Percentiles rank a stretch among this genome's conserved stretches.
Evolutionary conservation across 2,113 vertebrate genomes (phyloP).

Genomic region (Meriones unguiculatus): DNA sequence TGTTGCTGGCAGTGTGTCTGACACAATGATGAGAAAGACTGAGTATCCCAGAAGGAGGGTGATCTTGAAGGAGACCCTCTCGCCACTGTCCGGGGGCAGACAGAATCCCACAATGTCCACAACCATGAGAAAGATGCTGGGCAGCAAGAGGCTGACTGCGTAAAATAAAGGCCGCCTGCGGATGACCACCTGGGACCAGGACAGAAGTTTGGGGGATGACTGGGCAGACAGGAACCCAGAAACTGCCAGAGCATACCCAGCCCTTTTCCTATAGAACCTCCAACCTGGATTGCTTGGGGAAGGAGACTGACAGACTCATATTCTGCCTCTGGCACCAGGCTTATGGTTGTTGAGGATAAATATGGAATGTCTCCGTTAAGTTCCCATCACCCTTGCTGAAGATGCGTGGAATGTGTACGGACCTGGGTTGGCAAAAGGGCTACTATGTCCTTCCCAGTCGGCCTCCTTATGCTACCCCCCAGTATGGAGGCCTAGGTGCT

Average conservation of each 20-base stretch:
- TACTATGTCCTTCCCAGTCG: rapidly evolving
- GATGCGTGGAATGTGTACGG: no score
- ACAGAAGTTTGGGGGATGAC: neutral
- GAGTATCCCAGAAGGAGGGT: constrained; percentile 98
- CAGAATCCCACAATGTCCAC: constrained; percentile 98
- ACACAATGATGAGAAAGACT: constrained; percentile 98
- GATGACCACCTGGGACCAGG: constrained; percentile 92
- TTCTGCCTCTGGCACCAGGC: neutral
- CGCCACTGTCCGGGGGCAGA: constrained; percentile 97
- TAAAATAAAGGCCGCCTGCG: constrained; percentile 97
- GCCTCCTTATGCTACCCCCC: neutral
- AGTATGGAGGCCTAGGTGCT: rapidly evolving
- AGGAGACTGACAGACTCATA: neutral
- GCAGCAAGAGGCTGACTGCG: constrained; percentile 94
- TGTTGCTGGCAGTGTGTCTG: constrained; percentile 95
- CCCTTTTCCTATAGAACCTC: neutral
- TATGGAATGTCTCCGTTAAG: rapidly evolving
- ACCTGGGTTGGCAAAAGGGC: neutral
- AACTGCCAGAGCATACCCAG: neutral
- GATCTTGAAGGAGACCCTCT: constrained; percentile 99
- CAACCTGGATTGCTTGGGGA: neutral
- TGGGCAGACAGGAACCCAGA: neutral
- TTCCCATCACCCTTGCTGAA: rapidly evolving
- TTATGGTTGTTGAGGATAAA: rapidly evolving
- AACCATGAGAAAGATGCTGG: constrained; percentile 98